A percentile compares a stretch with the other conserved stretches of the same genome.
phyloP scores from a whole-genome alignment of 2,888 invertebrate species.

The Drosophila mulleri region DNA sequence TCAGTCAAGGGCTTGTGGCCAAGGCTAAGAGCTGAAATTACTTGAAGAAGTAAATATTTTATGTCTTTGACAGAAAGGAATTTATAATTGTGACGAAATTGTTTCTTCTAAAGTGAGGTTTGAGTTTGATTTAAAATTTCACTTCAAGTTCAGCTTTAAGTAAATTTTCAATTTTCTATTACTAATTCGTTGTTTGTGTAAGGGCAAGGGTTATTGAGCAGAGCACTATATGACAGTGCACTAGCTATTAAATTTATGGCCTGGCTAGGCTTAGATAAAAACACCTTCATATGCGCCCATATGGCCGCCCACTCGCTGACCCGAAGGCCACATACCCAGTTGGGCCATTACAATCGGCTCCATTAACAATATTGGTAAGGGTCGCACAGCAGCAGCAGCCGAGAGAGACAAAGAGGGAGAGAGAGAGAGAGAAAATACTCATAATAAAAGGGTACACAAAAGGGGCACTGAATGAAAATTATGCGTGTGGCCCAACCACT shows the following conservation, averaged over 20 bases:
- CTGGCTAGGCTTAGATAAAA: conserved; percentile 40
- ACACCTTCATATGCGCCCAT: conserved; percentile 55
- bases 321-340: conserved; percentile 17
- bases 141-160: not conserved
- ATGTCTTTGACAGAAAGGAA: not conserved
- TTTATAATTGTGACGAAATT: not conserved
- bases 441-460: conserved; percentile 33
- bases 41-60: not conserved
- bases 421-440: not conserved
- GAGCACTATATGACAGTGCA: conserved; percentile 2
- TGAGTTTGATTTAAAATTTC: no score
- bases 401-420: no score
- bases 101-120: not conserved
- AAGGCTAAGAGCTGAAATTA: not conserved
- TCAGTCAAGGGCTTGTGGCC: not conserved
- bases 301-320: conserved; percentile 38
- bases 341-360: conserved; percentile 67
- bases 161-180: conserved; percentile 3
- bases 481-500: conserved; percentile 58
- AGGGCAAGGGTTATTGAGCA: conserved; percentile 16
- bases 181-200: conserved; percentile 3
- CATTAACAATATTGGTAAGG: conserved; percentile 75
- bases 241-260: conserved; percentile 62
- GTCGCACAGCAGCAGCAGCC: not conserved
- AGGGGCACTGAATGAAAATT: conserved; percentile 73